A percentile compares a stretch with the other conserved stretches of the same genome.
phyloP scores from a whole-genome alignment of 1,140 invertebrate species.

The Eulimnadia texana region DNA sequence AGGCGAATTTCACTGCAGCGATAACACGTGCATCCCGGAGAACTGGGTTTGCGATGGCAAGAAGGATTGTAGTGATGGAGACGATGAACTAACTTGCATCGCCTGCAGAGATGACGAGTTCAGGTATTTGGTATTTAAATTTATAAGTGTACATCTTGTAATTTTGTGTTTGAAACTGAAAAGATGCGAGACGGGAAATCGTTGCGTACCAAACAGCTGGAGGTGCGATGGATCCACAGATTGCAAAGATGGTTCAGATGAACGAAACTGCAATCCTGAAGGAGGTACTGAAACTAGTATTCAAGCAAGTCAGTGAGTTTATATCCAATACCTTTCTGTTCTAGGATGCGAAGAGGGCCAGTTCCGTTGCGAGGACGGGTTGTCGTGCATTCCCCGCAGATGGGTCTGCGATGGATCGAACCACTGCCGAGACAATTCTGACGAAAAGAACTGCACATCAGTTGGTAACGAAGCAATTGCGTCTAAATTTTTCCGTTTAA shows the following conservation, averaged over 20 bases:
- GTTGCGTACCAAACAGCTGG: slow-evolving; percentile 30
- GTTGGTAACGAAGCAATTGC: background rate
- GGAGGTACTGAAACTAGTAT: slow-evolving; percentile 30
- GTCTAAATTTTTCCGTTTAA: background rate
- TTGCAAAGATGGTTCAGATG: slow-evolving; percentile 32
- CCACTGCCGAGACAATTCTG: slow-evolving; percentile 30
- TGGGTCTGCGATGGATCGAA: slow-evolving; percentile 28
- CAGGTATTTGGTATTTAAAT: slow-evolving; percentile 26
- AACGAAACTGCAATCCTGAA: slow-evolving; percentile 28
- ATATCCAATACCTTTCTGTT: background rate
- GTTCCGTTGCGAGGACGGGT: slow-evolving; percentile 27
- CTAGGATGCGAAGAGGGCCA: slow-evolving; percentile 19
- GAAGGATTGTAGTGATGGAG: slow-evolving; percentile 43
- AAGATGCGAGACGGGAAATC: slow-evolving; percentile 31
- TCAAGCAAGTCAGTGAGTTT: no score
- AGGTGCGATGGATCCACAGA: slow-evolving; percentile 30
- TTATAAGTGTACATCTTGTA: background rate
- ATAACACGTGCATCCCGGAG: slow-evolving; percentile 43
- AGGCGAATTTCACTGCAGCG: slow-evolving; percentile 44
- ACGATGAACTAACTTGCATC: slow-evolving; percentile 45
- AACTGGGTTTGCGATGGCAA: slow-evolving; percentile 49
- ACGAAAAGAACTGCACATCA: slow-evolving; percentile 27
- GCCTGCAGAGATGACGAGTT: slow-evolving; percentile 37
- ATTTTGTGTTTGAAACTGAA: background rate
- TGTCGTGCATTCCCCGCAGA: slow-evolving; percentile 25